Conservation (phyloP, 1,140 invertebrate species). For the Arctopsyche grandis region DNA sequence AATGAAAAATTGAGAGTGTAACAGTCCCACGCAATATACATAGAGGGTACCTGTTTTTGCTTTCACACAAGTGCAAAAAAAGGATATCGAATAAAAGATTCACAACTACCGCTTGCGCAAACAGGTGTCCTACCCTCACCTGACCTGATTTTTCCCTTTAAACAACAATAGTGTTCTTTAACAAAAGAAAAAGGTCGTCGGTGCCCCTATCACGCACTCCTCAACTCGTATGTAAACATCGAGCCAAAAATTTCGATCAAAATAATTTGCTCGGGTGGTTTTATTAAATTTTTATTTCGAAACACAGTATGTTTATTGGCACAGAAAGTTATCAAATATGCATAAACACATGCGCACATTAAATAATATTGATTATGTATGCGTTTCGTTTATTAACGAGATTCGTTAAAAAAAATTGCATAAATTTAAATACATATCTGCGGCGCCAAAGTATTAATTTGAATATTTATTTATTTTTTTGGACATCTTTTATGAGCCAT, state of each 20-base stretch:
- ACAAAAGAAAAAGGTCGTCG: conserved; percentile 34
- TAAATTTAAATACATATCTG: neutral
- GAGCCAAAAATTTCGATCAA: neutral
- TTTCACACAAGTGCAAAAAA: conserved; percentile 2
- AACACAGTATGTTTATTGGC: neutral
- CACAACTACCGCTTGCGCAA: conserved; percentile 29
- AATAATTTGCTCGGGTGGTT: too few relatives aligned
- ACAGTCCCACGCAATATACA: neutral
- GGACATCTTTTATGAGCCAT: neutral
- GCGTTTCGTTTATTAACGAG: neutral
- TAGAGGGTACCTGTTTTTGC: conserved; percentile 1
- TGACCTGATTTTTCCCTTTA: conserved; percentile 40
- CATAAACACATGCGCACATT: neutral
- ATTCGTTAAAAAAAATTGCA: neutral
- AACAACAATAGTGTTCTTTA: conserved; percentile 8
- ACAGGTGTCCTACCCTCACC: conserved; percentile 41
- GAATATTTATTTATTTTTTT: conserved; percentile 12
- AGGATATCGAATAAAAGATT: conserved; percentile 26
- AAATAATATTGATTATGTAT: neutral
- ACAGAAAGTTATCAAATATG: neutral
- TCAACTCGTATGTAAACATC: neutral
- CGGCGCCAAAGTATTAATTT: conserved; percentile 9
- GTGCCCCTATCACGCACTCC: neutral
- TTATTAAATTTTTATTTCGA: too few relatives aligned
- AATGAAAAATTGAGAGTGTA: neutral